Percentiles rank a stretch among this genome's conserved stretches.
Conservation (phyloP, 1,140 invertebrate genomes). For the Achatina immaculata region DNA sequence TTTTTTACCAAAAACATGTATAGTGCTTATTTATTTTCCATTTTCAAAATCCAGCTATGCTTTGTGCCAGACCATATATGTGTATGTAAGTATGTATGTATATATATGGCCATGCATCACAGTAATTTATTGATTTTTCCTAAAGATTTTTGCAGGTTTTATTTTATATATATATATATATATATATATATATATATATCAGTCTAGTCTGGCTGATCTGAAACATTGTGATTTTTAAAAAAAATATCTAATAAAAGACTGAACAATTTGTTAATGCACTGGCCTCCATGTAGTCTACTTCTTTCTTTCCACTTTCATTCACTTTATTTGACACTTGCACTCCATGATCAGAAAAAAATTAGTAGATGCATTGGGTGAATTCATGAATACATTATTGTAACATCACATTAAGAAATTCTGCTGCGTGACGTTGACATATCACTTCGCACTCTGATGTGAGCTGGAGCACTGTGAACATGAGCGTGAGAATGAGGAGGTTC, state of each 20-base stretch:
- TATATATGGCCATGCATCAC: not conserved
- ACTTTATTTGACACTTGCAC: not conserved
- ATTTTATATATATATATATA: not conserved
- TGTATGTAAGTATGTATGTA: no score
- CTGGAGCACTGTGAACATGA: slow-evolving; percentile 16
- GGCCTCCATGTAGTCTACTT: not conserved
- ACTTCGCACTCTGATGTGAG: slow-evolving; percentile 14
- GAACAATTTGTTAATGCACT: not conserved
- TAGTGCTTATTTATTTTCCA: no score
- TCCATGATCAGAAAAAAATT: not conserved
- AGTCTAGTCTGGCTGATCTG: not conserved
- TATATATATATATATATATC: not conserved
- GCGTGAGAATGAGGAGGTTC: not conserved
- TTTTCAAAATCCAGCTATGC: no score
- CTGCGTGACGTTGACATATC: not conserved
- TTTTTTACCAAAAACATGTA: no score
- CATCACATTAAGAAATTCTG: not conserved
- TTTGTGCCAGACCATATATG: no score
- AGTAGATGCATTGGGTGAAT: no score
- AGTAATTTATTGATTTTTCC: not conserved
- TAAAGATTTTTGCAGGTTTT: not conserved
- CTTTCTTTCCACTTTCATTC: no score
- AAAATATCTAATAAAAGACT: not conserved
- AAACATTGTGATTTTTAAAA: not conserved
- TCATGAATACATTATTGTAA: no score